These are phyloP conservation scores for Bambusicola thoracicus DNA, from an alignment of 2,113 vertebrate genomes.

Conservation along the genomic window DNA sequence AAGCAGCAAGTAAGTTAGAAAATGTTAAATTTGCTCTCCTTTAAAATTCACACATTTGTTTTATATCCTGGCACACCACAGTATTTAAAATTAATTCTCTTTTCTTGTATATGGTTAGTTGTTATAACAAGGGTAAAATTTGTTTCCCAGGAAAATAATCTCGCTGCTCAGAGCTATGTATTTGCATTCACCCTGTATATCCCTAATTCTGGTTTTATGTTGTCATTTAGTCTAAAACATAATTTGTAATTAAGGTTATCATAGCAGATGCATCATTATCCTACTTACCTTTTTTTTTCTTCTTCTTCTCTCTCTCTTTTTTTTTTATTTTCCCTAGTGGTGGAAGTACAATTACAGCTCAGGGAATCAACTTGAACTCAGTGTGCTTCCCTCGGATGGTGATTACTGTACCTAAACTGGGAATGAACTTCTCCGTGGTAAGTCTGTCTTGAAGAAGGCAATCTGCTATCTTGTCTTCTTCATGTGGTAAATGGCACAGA, in stretches of 20 bases:
- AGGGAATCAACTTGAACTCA: constrained; percentile 91
- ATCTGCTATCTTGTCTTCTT: constrained; percentile 9
- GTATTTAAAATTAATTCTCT: background rate
- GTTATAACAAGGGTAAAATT: background rate
- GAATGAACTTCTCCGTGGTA: constrained; percentile 91
- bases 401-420: constrained; percentile 84
- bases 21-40: background rate
- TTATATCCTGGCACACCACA: background rate
- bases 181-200: background rate
- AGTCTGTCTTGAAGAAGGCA: constrained; percentile 75
- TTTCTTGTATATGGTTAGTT: background rate
- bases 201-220: constrained; percentile 15
- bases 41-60: background rate
- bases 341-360: constrained; percentile 93
- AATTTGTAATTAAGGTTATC: constrained; percentile 26
- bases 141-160: background rate
- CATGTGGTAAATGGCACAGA: background rate
- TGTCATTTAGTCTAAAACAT: constrained; percentile 26
- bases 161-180: background rate
- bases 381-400: constrained; percentile 92
- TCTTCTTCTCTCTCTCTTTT: background rate
- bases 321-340: constrained; percentile 79
- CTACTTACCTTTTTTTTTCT: background rate
- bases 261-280: constrained; percentile 6
- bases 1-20: background rate